phyloP scores from a whole-genome alignment of 2,888 invertebrate species.

The Machimus atricapillus region DNA sequence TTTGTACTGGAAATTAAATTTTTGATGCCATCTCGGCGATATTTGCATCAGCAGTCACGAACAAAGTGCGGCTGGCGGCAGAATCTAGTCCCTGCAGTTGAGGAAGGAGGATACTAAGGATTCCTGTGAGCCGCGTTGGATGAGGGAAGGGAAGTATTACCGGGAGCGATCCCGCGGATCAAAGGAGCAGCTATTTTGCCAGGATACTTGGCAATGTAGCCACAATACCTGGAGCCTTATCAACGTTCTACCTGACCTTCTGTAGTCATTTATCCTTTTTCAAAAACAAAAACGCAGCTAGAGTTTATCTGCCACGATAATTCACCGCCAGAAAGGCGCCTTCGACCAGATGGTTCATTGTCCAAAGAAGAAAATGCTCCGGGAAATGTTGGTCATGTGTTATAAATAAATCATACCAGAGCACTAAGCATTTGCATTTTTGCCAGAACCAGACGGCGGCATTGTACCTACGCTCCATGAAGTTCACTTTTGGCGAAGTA shows the following conservation, averaged over 20 bases:
- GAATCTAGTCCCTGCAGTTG: neutral
- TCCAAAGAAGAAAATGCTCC: neutral
- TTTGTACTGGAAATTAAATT: conserved; percentile 21
- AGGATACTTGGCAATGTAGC: neutral
- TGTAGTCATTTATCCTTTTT: neutral
- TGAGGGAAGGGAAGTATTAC: neutral
- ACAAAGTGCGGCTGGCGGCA: conserved; percentile 18
- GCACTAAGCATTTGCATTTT: neutral
- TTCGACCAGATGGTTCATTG: conserved; percentile 1
- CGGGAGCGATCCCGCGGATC: neutral
- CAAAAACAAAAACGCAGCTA: neutral
- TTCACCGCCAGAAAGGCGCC: neutral
- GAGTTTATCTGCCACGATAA: conserved; percentile 18
- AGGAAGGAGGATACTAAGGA: neutral
- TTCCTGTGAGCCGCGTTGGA: neutral
- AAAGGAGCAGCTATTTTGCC: conserved; percentile 11
- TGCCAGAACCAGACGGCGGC: neutral
- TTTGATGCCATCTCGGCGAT: conserved; percentile 37
- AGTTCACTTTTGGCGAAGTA: neutral
- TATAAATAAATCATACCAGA: conserved; percentile 12
- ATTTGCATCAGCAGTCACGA: conserved; percentile 40
- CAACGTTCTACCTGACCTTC: conserved; percentile 2
- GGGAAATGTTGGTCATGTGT: conserved; percentile 26
- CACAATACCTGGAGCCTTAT: neutral
- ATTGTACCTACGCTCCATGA: neutral